phyloP scores from a whole-genome alignment of 2,113 vertebrate species.

The Cyprinodon tularosa region DNA sequence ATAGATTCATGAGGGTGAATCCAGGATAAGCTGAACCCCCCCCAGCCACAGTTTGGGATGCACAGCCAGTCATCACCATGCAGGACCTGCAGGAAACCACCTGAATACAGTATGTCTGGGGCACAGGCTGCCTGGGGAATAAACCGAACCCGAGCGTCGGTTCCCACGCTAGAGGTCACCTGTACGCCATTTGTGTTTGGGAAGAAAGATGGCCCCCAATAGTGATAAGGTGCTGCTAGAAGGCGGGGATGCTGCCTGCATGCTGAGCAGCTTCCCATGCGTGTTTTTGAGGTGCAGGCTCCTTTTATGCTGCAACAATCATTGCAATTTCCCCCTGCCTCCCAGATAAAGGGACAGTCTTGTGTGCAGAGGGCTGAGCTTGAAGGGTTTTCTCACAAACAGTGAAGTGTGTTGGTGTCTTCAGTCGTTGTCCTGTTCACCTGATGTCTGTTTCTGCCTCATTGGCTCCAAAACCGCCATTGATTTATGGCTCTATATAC shows the following conservation, averaged over 20 bases:
- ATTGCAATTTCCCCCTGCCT: neutral
- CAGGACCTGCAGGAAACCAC: slow-evolving; percentile 36
- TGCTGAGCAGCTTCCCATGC: slow-evolving; percentile 14
- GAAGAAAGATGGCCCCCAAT: slow-evolving; percentile 27
- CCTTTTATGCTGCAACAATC: neutral
- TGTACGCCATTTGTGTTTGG: slow-evolving; percentile 2
- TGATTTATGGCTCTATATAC: slow-evolving; percentile 57
- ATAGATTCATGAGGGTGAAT: slow-evolving; percentile 38
- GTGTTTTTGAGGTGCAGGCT: neutral
- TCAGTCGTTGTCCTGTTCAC: slow-evolving; percentile 36
- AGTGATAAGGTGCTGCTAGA: slow-evolving; percentile 44
- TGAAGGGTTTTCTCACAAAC: neutral
- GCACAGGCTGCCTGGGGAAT: slow-evolving; percentile 48
- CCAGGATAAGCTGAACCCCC: slow-evolving; percentile 23
- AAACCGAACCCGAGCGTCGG: slow-evolving; percentile 9
- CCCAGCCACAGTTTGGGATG: slow-evolving; percentile 42
- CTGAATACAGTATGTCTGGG: slow-evolving; percentile 55
- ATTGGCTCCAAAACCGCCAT: slow-evolving; percentile 58
- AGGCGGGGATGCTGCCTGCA: slow-evolving; percentile 4
- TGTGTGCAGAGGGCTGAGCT: neutral
- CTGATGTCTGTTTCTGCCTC: slow-evolving; percentile 51
- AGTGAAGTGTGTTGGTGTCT: slow-evolving; percentile 2
- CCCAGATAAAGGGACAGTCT: neutral
- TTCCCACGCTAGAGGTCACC: slow-evolving; percentile 43
- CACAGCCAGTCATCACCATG: slow-evolving; percentile 48